Evolutionary conservation across 2,113 vertebrate species (phyloP), one percentile per base, ranked within the genome.

Genomic region (Hoplias malabaricus): DNA sequence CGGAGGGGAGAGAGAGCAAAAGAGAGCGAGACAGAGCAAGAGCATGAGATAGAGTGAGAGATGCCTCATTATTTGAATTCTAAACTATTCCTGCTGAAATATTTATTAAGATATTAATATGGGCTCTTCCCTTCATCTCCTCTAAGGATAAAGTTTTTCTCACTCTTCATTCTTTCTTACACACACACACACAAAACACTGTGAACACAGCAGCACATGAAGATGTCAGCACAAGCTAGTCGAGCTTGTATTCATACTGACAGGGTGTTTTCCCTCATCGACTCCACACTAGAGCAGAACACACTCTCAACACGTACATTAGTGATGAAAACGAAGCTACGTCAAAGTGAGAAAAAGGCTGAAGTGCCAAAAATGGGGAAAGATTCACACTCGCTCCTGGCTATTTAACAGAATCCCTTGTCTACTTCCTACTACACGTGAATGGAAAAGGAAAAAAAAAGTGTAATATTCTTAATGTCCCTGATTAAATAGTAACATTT

Each of bases 61-160:
- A 86, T 87, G 84, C 83, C 84, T 92, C 87, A 91, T 88, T 90
- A 91, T 75, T 86, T 79, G 75, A 82, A 84, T 85, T 76, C 77
- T 63, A 23, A 89, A 91, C 75, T 83, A 89, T 87, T 90, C 78
- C 85, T 80, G 80, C 82, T 90, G 87, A 92, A 93, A 91, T 90
- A 92, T 92, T 93, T 93, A 91, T 91, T 90, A 91, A 89, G 80
- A 89, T 90, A 91, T 90, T 89, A 93, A 87, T 90, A 91, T 88
- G 81, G 84, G 71, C 82, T 81, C 69, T 70, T 83, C 73, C 40
- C 75, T 87, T 86, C 80, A 88, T 86, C 84, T 84, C 71, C 85
- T 86, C 73, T 86, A 79, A 90, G 88, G 76, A 65, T 53, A 14
- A 54, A 74, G 53, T 13, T 34, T 36, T 38, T 75, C 66, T 42